Conservation (phyloP, 37 sponge, comb jelly and placozoan genomes). For the Aplysina aerophoba region DNA sequence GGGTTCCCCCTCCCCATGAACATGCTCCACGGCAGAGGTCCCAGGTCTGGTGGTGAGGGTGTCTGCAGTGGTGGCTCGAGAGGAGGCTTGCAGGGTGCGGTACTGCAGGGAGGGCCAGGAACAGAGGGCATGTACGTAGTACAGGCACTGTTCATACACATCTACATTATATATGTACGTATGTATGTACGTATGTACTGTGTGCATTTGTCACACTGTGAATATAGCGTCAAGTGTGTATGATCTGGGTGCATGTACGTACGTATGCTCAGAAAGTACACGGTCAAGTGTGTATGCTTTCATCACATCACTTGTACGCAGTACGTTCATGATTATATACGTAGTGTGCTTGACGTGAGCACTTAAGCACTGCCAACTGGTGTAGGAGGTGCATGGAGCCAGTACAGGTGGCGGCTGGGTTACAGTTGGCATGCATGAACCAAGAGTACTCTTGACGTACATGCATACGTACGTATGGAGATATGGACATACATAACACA, state of each 20-base stretch:
- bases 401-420: no score
- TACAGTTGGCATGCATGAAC: no score
- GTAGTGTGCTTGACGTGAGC: no score
- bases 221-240: no score
- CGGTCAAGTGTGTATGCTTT: no score
- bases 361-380: no score
- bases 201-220: background rate
- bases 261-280: no score
- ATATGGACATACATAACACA: no score
- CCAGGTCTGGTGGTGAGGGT: background rate
- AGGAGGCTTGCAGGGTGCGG: background rate
- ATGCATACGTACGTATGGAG: background rate
- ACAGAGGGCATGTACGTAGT: background rate
- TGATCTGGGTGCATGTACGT: no score
- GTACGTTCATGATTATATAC: no score
- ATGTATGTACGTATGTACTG: background rate
- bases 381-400: no score
- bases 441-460: background rate
- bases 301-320: no score
- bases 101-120: background rate
- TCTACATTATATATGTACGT: background rate
- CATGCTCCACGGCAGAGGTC: slow-evolving; percentile 3
- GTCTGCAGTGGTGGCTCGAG: slow-evolving; percentile 11
- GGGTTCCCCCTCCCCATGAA: slow-evolving; percentile 2
- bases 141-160: background rate